phyloP scores from a whole-genome alignment of 2,113 vertebrate genomes.

The Eptesicus fuscus region DNA sequence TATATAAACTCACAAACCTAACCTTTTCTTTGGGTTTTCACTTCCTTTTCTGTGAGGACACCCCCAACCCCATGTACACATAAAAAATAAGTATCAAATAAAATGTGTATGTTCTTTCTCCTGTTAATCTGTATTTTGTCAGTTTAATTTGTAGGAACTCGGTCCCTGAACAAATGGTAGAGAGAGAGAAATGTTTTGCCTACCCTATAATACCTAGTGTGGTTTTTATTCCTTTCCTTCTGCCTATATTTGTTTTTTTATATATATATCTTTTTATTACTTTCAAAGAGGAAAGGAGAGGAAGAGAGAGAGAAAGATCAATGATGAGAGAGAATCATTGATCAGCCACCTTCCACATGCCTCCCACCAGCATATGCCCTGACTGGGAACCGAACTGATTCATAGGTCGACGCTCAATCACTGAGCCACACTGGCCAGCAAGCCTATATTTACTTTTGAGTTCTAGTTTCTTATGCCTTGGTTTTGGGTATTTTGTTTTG shows the following conservation, averaged over 20 bases:
- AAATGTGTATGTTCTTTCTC: neutral
- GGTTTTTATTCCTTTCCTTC: neutral
- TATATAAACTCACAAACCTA: neutral
- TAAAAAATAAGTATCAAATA: constrained; percentile 22
- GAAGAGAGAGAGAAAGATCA: no score
- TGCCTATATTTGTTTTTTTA: neutral
- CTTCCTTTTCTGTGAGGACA: neutral
- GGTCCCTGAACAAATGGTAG: neutral
- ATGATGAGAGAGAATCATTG: no score
- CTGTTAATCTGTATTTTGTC: neutral
- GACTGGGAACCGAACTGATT: no score
- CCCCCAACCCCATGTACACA: neutral
- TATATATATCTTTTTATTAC: no score
- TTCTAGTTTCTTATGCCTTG: neutral
- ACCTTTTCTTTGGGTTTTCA: neutral
- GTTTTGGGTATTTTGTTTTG: neutral
- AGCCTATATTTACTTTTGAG: neutral
- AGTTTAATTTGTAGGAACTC: neutral
- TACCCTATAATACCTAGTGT: neutral
- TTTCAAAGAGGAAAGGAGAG: no score
- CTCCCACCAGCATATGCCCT: no score
- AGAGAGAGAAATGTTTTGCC: neutral
- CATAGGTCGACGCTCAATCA: no score
- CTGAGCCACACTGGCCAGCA: no score
- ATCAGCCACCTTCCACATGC: no score